Conservation (phyloP, 2,113 vertebrate species). For the Lutjanus erythropterus region DNA sequence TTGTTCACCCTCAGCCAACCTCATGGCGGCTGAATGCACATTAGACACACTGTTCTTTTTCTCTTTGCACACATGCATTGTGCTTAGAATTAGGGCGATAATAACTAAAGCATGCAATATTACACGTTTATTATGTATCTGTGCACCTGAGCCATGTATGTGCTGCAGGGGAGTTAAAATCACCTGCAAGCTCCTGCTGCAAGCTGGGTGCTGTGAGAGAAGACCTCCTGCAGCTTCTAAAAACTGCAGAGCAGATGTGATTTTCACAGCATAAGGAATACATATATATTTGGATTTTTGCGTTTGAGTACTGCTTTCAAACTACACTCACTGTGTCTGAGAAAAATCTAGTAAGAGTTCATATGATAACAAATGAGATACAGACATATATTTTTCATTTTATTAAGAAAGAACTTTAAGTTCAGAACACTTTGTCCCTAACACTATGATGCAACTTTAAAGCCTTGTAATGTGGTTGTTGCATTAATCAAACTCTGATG, state of each 20-base stretch:
- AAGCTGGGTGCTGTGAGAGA: neutral
- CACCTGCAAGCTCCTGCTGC: neutral
- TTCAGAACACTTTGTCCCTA: neutral
- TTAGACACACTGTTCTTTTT: neutral
- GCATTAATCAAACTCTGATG: neutral
- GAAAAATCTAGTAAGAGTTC: neutral
- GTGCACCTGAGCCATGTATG: neutral
- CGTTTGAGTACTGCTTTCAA: neutral
- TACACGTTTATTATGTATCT: neutral
- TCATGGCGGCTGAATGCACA: neutral
- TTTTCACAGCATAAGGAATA: neutral
- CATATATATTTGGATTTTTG: neutral
- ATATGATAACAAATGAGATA: neutral
- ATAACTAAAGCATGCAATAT: neutral
- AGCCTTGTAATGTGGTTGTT: neutral
- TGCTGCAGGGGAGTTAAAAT: conserved; percentile 3
- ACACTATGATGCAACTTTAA: neutral
- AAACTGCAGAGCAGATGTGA: neutral
- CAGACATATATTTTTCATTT: neutral
- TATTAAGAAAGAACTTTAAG: neutral
- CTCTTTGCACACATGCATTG: neutral
- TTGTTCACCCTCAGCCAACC: conserved; percentile 21
- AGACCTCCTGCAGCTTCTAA: neutral
- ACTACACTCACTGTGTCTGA: too few relatives aligned
- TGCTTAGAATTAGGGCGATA: too few relatives aligned